Conservation (phyloP, 2,113 vertebrate genomes). For the Colius striatus region DNA sequence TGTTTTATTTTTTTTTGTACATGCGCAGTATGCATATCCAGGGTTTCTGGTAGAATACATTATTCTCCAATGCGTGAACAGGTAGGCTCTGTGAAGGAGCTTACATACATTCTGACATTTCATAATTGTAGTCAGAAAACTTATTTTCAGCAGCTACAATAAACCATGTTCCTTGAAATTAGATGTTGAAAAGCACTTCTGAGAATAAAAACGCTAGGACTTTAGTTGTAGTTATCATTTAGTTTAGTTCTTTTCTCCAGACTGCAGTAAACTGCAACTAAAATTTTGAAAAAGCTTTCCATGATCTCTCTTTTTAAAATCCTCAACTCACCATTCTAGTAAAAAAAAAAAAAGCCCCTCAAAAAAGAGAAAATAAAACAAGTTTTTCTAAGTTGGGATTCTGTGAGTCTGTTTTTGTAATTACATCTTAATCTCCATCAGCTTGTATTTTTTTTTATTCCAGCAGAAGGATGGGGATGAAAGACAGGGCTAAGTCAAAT, state of each 20-base stretch:
- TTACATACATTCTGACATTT: neutral
- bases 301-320: neutral
- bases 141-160: neutral
- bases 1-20: neutral
- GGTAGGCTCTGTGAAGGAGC: neutral
- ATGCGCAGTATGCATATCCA: neutral
- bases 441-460: neutral
- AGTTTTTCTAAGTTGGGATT: neutral
- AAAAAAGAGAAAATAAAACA: no score
- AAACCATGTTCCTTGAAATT: neutral
- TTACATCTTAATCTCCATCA: neutral
- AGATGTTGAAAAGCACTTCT: neutral
- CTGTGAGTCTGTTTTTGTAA: neutral
- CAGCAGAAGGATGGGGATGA: neutral
- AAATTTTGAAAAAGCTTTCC: neutral
- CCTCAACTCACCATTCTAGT: neutral
- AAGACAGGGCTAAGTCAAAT: neutral
- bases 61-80: neutral
- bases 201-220: neutral
- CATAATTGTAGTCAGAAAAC: neutral
- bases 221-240: neutral
- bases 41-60: neutral
- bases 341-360: no score
- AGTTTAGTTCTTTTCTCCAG: neutral
- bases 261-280: neutral